These are phyloP conservation scores for Baryphthengus martii DNA, from an alignment of 2,113 vertebrate species.

Conservation along the genomic window DNA sequence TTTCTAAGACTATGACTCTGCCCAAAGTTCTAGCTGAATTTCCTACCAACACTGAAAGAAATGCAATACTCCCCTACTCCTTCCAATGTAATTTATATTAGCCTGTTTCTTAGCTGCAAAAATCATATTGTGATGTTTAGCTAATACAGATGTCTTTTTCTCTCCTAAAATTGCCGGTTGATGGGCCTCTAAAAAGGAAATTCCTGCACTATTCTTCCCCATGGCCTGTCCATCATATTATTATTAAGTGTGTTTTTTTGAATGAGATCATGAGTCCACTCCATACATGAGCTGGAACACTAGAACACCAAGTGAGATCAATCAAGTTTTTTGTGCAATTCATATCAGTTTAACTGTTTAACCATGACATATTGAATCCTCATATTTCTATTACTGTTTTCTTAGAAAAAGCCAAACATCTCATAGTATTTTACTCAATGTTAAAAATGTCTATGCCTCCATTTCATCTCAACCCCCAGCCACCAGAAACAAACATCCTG, in stretches of 20 bases:
- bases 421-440: rapidly evolving
- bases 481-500: background rate
- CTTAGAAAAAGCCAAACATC: background rate
- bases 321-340: background rate
- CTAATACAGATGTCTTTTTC: background rate
- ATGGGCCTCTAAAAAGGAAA: background rate
- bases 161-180: background rate
- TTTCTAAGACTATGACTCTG: background rate
- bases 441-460: background rate
- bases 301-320: background rate
- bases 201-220: background rate
- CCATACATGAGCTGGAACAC: background rate
- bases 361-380: background rate
- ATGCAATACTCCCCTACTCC: background rate
- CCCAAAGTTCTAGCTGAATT: background rate
- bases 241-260: background rate
- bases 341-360: background rate
- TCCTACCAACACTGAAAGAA: background rate
- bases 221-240: background rate
- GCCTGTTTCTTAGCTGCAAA: background rate
- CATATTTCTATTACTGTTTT: background rate
- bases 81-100: background rate
- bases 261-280: background rate
- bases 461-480: background rate
- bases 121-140: background rate